These are phyloP conservation scores for Tetrax tetrax DNA, from an alignment of 2,113 vertebrate species.

Conservation along the genomic window DNA sequence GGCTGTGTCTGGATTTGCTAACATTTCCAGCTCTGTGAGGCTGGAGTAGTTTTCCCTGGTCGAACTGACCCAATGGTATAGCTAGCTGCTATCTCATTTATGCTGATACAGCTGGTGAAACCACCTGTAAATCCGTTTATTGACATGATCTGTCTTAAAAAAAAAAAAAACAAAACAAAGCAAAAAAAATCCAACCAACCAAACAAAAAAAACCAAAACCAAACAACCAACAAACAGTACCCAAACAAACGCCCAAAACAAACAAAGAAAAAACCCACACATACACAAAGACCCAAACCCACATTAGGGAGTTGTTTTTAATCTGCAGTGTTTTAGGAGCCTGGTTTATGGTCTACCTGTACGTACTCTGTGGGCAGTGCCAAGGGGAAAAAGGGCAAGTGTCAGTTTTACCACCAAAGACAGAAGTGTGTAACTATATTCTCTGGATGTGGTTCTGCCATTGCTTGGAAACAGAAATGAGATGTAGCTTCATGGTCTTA, in stretches of 20 bases:
- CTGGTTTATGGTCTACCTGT: background rate
- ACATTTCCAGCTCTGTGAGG: background rate
- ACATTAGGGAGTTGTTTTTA: background rate
- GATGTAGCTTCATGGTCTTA: background rate
- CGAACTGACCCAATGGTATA: background rate
- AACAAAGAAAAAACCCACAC: background rate
- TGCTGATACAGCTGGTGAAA: background rate
- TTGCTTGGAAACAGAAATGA: background rate
- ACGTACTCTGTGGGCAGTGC: accelerated
- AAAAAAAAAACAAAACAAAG: background rate
- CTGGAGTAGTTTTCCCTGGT: background rate
- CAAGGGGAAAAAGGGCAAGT: background rate
- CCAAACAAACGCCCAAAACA: background rate
- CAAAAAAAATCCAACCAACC: no score
- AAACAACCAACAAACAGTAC: background rate
- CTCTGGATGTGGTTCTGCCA: background rate
- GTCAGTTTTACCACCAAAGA: background rate
- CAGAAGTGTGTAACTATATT: background rate
- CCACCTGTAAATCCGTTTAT: background rate
- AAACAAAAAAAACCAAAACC: no score
- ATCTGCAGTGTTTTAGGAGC: background rate
- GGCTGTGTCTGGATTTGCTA: background rate
- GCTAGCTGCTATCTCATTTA: background rate
- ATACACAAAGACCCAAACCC: background rate
- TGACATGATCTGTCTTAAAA: background rate